phyloP scores from a whole-genome alignment of 2,888 invertebrate species.

The Terebella lapidaria region DNA sequence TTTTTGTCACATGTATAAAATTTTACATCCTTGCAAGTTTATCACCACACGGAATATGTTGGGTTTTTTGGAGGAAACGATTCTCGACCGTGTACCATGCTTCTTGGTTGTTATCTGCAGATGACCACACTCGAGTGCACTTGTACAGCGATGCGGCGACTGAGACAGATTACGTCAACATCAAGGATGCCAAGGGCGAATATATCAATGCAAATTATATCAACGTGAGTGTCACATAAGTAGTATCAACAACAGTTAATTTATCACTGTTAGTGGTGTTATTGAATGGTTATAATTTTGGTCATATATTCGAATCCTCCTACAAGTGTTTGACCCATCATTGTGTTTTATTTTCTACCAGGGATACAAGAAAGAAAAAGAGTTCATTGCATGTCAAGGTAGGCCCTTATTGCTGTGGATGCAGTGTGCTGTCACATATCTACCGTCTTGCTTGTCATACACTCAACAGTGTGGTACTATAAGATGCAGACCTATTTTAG shows the following conservation, averaged over 20 bases:
- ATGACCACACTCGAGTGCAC: not conserved
- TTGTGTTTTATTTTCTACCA: not conserved
- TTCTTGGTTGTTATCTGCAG: not conserved
- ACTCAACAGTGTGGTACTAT: not conserved
- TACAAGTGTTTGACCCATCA: not conserved
- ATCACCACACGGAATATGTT: no score
- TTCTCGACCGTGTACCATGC: no score
- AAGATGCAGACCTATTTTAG: no score
- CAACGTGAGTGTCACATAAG: not conserved
- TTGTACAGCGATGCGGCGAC: not conserved
- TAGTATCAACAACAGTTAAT: no score
- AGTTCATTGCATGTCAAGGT: slow-evolving; percentile 1
- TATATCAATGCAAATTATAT: not conserved
- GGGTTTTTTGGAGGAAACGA: no score
- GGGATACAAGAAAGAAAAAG: not conserved
- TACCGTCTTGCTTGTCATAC: not conserved
- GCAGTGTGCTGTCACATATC: no score
- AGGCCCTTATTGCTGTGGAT: no score
- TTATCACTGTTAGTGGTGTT: no score
- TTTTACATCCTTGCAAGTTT: no score
- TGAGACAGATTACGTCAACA: not conserved
- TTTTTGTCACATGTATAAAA: no score
- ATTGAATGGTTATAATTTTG: not conserved
- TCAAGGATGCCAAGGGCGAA: not conserved
- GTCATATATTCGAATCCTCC: not conserved